Conservation (phyloP, 1,140 invertebrate genomes). For the Drosophila chauvacae region DNA sequence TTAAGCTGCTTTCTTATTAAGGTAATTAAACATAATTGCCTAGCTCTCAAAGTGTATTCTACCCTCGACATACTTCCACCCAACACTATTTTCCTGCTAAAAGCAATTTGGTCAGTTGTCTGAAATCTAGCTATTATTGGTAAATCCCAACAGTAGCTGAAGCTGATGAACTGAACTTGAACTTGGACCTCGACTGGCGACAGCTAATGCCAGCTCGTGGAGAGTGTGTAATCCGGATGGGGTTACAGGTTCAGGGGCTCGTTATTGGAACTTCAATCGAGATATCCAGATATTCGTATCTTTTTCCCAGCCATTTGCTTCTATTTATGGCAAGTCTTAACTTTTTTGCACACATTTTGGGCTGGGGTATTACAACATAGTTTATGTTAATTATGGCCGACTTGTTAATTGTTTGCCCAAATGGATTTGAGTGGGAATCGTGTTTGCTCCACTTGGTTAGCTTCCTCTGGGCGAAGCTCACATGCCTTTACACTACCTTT, state of each 20-base stretch:
- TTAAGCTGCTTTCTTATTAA: neutral
- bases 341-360: conserved; percentile 27
- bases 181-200: conserved; percentile 54
- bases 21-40: no score
- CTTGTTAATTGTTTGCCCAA: conserved; percentile 50
- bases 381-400: conserved; percentile 22
- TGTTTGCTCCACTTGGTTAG: conserved; percentile 45
- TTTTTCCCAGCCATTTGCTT: conserved; percentile 1
- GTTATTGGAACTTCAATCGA: conserved; percentile 26
- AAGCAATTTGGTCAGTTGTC: conserved; percentile 34
- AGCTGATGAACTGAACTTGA: conserved; percentile 66
- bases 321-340: conserved; percentile 20
- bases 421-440: conserved; percentile 26
- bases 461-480: conserved; percentile 24
- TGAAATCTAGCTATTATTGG: conserved; percentile 53
- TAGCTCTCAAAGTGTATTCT: neutral
- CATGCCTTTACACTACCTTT: neutral
- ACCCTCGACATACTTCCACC: neutral
- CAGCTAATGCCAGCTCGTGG: conserved; percentile 38
- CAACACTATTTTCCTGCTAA: conserved; percentile 15
- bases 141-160: conserved; percentile 57
- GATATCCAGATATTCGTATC: conserved; percentile 18
- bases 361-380: conserved; percentile 24
- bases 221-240: conserved; percentile 45
- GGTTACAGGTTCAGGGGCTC: conserved; percentile 61